phyloP scores from a whole-genome alignment of 2,888 invertebrate genomes.

The Panzeria rudis region DNA sequence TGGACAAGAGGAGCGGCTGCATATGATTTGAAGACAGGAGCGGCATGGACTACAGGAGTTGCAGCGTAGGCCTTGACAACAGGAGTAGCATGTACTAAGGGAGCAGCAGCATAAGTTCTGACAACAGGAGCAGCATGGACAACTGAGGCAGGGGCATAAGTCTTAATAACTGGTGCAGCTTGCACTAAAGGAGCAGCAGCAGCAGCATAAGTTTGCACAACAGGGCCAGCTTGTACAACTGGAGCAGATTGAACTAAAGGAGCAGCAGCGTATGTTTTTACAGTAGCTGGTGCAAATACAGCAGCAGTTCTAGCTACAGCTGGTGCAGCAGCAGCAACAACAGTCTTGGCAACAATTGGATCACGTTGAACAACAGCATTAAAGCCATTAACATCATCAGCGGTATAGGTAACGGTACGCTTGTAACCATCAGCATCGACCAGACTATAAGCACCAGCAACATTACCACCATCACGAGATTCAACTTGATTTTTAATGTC shows the following conservation, averaged over 20 bases:
- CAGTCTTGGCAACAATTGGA: slow-evolving; percentile 77
- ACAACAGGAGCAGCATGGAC: slow-evolving; percentile 32
- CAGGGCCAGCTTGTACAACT: slow-evolving; percentile 26
- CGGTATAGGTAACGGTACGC: slow-evolving; percentile 85
- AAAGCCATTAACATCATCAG: slow-evolving; percentile 85
- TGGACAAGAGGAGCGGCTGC: slow-evolving; percentile 32
- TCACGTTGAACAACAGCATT: slow-evolving; percentile 85
- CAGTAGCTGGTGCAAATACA: slow-evolving; percentile 1
- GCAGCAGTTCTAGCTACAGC: slow-evolving; percentile 67
- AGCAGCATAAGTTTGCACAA: not conserved
- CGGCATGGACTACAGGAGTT: not conserved
- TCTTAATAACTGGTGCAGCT: slow-evolving; percentile 16
- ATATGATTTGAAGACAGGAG: slow-evolving; percentile 25
- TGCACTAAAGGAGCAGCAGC: slow-evolving; percentile 24
- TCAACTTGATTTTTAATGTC: slow-evolving; percentile 85
- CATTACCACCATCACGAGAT: slow-evolving; percentile 84
- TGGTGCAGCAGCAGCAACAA: slow-evolving; percentile 69
- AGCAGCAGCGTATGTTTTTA: slow-evolving; percentile 51
- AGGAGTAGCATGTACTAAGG: slow-evolving; percentile 54
- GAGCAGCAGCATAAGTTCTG: slow-evolving; percentile 59
- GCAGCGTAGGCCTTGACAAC: slow-evolving; percentile 43
- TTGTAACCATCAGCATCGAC: slow-evolving; percentile 85
- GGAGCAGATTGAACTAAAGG: slow-evolving; percentile 62
- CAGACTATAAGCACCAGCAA: slow-evolving; percentile 85
- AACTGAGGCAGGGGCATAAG: slow-evolving; percentile 15